Percentiles rank a stretch among this genome's conserved stretches.
Conservation (phyloP, 2,113 vertebrate genomes). For the Hippocampus guttulatus region DNA sequence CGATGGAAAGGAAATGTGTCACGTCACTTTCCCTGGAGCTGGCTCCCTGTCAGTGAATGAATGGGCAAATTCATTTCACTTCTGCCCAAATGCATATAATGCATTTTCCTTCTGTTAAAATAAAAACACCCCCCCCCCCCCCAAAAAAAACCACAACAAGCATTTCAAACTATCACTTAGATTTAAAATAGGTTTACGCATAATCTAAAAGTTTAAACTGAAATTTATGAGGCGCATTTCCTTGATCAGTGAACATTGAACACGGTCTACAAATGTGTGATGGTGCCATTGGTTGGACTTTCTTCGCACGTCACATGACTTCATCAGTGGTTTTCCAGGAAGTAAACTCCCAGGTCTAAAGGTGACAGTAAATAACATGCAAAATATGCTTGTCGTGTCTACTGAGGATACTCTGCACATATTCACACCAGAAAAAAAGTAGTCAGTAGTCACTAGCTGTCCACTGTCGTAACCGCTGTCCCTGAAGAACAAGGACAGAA, state of each 20-base stretch:
- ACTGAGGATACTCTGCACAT: neutral
- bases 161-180: neutral
- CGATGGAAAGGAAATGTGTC: constrained; percentile 37
- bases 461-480: too few species aligned
- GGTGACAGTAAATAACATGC: constrained; percentile 21
- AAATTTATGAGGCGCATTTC: neutral
- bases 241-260: neutral
- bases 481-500: too few species aligned
- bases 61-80: constrained; percentile 18
- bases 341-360: constrained; percentile 17
- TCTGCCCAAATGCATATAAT: constrained; percentile 1
- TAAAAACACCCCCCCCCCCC: neutral
- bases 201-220: neutral
- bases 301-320: neutral
- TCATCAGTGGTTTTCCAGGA: constrained; percentile 25
- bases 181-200: neutral
- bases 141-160: neutral
- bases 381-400: constrained; percentile 13
- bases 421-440: neutral
- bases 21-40: constrained; percentile 17
- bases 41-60: neutral
- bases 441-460: neutral
- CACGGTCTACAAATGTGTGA: neutral
- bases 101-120: neutral
- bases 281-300: constrained; percentile 11